Evolutionary conservation across 1,140 invertebrate genomes (phyloP), one percentile per base, ranked within the genome.

Genomic region (Drosophila yakuba): DNA sequence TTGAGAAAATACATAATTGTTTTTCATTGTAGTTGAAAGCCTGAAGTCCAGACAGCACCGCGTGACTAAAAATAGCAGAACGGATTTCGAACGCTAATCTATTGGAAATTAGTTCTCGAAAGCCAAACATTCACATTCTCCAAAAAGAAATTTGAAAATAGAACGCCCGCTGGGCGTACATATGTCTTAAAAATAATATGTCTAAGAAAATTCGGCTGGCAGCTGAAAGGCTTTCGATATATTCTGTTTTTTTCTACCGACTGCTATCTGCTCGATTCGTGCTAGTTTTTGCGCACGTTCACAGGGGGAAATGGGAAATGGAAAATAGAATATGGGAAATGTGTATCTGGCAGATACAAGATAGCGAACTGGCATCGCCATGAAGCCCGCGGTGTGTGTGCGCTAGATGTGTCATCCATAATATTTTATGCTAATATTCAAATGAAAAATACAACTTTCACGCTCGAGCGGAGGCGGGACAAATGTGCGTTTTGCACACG

Each of bases 401-500:
- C 67, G 67, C 78, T 86, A 86, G 81, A 90, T 83, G 82, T 90
- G 86, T 86, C 86, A 90, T 90, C 88, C 71, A 78, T 76, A 80
- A 90, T 90, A 90, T 90, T 91, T 91, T 80, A 90, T 83, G 86
- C 86, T 90, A 90, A 90, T 90, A 90, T 83, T 75, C 68, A 73
- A 71, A 82, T 78, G 71, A 85, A 88, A 88, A 90, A 88, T 80
- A 84, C 58, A 84, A 84, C 48, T 89, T 89, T 90, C 85, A 80
- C 59, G 84, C 84, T 84, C 66, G 84, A 89, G 80, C 85, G 84
- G 84, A 88, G 84, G 90, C 85, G 85, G 81, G 66, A 66, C 72
- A 90, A 86, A 88, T 91, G 77, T 91, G 85, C 77, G 90, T 91
- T 91, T 76, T 91, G 90, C 90, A 72, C 90, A 91, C 90, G 90